Percentiles rank a stretch among this genome's conserved stretches.
Conservation (phyloP, 2,888 invertebrate species). For the Pollenia angustigena region DNA sequence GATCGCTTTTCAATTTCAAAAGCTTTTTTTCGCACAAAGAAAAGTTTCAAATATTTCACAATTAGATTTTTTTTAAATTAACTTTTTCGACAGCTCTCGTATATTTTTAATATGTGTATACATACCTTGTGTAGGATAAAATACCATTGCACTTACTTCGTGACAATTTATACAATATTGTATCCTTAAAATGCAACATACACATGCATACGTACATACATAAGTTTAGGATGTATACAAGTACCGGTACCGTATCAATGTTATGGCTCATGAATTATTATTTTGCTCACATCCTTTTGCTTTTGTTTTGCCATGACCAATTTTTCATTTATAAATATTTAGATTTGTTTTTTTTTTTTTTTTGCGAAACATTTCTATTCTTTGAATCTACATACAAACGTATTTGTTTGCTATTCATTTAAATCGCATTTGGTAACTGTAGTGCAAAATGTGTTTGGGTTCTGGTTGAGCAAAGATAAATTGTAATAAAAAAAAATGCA, state of each 20-base stretch:
- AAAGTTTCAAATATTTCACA: no score
- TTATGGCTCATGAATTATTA: slow-evolving; percentile 64
- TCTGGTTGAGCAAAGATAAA: slow-evolving; percentile 68
- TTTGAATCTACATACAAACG: slow-evolving; percentile 4
- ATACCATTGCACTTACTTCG: slow-evolving; percentile 16
- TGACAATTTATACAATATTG: slow-evolving; percentile 21
- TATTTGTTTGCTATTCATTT: slow-evolving; percentile 43
- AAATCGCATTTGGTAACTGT: slow-evolving; percentile 56
- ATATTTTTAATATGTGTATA: background rate
- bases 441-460: slow-evolving; percentile 60
- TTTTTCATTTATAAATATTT: slow-evolving; percentile 44
- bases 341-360: slow-evolving; percentile 21
- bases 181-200: background rate
- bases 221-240: background rate
- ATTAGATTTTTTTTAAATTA: background rate
- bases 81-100: background rate
- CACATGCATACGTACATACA: background rate
- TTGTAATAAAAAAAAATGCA: slow-evolving; percentile 44
- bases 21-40: no score
- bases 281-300: slow-evolving; percentile 52
- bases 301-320: slow-evolving; percentile 48
- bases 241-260: slow-evolving; percentile 50
- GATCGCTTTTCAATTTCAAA: no score
- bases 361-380: slow-evolving; percentile 24
- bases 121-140: background rate